These are phyloP conservation scores for Megamerina dolium DNA, from an alignment of 2,888 invertebrate species.

Conservation along the genomic window DNA sequence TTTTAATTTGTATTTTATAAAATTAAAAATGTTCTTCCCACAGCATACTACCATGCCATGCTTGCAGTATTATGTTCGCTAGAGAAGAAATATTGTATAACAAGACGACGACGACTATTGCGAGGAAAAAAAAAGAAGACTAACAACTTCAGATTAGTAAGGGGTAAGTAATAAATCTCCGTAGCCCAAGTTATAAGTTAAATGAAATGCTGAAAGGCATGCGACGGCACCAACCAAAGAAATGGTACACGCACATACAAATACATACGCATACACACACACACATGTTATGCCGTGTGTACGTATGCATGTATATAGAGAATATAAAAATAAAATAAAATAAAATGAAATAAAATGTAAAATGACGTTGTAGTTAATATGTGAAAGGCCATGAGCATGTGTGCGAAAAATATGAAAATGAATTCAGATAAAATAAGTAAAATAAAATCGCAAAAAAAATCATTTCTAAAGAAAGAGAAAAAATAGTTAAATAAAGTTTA, in stretches of 20 bases:
- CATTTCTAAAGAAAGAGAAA: too few species aligned
- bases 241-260: slow-evolving; percentile 1
- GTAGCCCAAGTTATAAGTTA: slow-evolving; percentile 34
- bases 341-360: slow-evolving; percentile 19
- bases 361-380: slow-evolving; percentile 18
- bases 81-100: too few species aligned
- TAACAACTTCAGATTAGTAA: slow-evolving; percentile 12
- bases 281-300: not conserved
- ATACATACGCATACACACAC: not conserved
- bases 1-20: too few species aligned
- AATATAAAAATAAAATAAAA: slow-evolving; percentile 14
- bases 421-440: too few species aligned
- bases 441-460: too few species aligned
- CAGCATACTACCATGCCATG: too few species aligned
- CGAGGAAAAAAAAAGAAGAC: too few species aligned
- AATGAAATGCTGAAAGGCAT: slow-evolving; percentile 37
- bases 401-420: too few species aligned
- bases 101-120: too few species aligned
- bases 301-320: slow-evolving; percentile 1
- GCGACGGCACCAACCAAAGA: not conserved
- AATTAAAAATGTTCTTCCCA: too few species aligned
- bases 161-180: slow-evolving; percentile 38
- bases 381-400: not conserved
- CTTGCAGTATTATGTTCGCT: too few species aligned
- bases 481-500: too few species aligned